phyloP scores from a whole-genome alignment of 1,140 invertebrate genomes.

The Penaeus indicus region DNA sequence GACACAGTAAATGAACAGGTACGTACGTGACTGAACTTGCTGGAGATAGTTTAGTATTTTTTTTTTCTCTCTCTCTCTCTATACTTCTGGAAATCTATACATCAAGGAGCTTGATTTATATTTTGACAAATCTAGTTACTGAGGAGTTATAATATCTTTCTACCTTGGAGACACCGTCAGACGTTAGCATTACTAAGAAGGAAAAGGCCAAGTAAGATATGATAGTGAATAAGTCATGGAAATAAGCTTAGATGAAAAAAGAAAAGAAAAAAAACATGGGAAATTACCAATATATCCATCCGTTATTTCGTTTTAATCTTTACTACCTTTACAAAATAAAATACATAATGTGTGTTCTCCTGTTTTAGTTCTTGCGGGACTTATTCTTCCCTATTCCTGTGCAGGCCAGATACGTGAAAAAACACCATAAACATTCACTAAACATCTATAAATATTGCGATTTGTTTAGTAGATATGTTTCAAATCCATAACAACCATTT shows the following conservation, averaged over 20 bases:
- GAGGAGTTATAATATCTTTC: no score
- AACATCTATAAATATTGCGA: conserved; percentile 7
- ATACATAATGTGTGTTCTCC: conserved; percentile 21
- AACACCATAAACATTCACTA: conserved; percentile 12
- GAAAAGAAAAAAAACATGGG: neutral
- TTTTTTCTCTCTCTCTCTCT: no score
- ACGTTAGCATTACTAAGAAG: no score
- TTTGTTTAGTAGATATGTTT: conserved; percentile 18
- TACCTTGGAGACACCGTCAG: no score
- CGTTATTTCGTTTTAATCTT: neutral
- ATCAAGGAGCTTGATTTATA: no score
- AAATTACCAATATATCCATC: neutral
- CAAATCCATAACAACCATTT: neutral
- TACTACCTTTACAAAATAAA: conserved; percentile 12
- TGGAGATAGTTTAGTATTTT: no score
- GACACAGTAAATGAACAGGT: no score
- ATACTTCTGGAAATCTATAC: no score
- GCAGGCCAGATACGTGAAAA: conserved; percentile 11
- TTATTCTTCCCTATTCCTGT: conserved; percentile 12
- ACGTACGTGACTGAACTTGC: no score
- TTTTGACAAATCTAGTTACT: no score
- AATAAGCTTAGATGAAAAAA: conserved; percentile 12
- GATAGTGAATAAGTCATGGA: neutral
- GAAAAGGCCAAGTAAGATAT: no score
- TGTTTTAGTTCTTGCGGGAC: conserved; percentile 10